Percentiles rank a stretch among this genome's conserved stretches.
phyloP scores from a whole-genome alignment of 2,797 vertebrate genomes.

The Microcaecilia unicolor region DNA sequence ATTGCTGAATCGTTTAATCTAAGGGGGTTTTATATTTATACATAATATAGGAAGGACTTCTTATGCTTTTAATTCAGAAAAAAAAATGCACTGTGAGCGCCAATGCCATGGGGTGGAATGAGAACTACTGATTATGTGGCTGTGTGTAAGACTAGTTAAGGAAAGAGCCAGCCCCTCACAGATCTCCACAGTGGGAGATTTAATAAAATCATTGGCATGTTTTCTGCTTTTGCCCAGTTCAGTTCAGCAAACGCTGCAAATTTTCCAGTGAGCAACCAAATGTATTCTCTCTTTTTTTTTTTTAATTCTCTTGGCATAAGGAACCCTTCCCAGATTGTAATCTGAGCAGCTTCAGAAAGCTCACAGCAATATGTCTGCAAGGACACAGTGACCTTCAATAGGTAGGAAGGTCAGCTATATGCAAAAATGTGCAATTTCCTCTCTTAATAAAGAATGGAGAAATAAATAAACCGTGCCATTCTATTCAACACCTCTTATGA shows the following conservation, averaged over 20 bases:
- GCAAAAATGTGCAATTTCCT: conserved; percentile 5
- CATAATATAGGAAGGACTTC: neutral
- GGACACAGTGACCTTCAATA: conserved; percentile 3
- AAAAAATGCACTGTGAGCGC: neutral
- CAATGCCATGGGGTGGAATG: neutral
- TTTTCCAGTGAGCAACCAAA: no score
- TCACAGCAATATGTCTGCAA: neutral
- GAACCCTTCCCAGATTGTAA: neutral
- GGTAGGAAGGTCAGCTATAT: conserved; percentile 5
- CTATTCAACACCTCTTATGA: neutral
- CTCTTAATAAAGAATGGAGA: conserved; percentile 19
- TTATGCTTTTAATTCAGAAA: neutral
- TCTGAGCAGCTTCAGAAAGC: neutral
- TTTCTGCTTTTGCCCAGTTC: no score
- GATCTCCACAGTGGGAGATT: neutral
- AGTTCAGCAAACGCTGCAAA: no score
- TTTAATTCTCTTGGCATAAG: neutral
- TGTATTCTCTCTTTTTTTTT: no score
- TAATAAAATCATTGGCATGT: neutral
- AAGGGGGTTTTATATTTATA: neutral
- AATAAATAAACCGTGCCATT: conserved; percentile 27
- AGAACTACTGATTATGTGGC: neutral
- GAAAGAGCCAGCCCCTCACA: neutral
- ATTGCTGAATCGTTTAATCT: conserved; percentile 5
- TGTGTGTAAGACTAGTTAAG: neutral